Percentiles rank a stretch among this genome's conserved stretches.
Conservation (phyloP, 2,888 invertebrate species). For the Spisula solida region DNA sequence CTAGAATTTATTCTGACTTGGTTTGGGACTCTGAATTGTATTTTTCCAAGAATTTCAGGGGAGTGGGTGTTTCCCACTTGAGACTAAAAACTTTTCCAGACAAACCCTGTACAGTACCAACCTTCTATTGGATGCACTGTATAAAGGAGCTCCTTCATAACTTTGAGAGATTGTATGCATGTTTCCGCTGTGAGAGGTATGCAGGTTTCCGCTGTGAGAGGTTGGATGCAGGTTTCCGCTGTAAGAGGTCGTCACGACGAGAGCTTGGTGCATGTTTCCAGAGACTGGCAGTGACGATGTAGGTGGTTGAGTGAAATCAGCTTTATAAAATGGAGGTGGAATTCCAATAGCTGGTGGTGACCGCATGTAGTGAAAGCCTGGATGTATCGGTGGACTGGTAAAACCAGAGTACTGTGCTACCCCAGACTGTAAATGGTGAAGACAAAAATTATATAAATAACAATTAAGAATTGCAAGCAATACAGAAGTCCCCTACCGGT, state of each 20-base stretch:
- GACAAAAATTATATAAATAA: too few species aligned
- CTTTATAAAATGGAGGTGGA: not conserved
- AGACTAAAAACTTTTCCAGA: too few species aligned
- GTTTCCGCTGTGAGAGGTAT: not conserved
- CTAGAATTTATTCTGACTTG: too few species aligned
- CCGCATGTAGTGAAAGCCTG: not conserved
- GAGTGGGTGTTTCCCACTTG: too few species aligned
- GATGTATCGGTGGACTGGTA: not conserved
- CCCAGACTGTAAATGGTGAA: not conserved
- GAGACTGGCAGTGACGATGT: not conserved
- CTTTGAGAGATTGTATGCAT: not conserved
- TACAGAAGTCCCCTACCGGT: too few species aligned
- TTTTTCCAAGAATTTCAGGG: too few species aligned
- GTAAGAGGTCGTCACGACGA: not conserved
- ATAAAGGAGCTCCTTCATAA: not conserved
- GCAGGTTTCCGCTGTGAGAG: not conserved
- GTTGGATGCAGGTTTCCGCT: not conserved
- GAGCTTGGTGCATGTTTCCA: not conserved
- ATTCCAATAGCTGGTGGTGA: not conserved
- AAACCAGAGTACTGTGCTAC: not conserved
- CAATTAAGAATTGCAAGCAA: too few species aligned
- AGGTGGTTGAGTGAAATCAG: not conserved
- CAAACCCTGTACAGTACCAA: not conserved
- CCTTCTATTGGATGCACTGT: not conserved
- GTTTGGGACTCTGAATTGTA: too few species aligned